phyloP scores from a whole-genome alignment of 2,888 invertebrate genomes.

The Agrotis puta region DNA sequence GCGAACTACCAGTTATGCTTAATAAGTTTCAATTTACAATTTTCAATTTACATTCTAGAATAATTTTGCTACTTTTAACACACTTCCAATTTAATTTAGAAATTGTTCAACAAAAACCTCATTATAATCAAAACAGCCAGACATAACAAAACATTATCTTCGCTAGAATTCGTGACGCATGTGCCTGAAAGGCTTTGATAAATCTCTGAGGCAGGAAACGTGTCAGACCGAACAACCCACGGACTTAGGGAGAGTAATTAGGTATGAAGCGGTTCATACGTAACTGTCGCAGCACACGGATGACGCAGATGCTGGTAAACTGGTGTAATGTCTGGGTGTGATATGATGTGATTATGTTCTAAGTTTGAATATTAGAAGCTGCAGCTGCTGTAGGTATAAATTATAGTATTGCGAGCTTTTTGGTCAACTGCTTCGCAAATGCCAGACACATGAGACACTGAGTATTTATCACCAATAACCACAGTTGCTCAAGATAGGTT shows the following conservation, averaged over 20 bases:
- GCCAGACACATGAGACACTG: no score
- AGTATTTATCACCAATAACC: no score
- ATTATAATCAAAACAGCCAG: conserved; percentile 1
- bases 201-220: conserved; percentile 8
- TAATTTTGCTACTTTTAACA: neutral
- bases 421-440: no score
- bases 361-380: neutral
- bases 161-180: conserved; percentile 25
- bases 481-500: no score
- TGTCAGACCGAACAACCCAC: conserved; percentile 27
- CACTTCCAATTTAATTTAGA: neutral
- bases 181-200: conserved; percentile 26
- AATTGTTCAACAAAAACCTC: neutral
- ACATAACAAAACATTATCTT: neutral
- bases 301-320: conserved; percentile 29
- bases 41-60: no score
- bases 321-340: neutral
- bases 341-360: neutral
- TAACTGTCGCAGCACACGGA: neutral
- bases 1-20: no score
- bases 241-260: conserved; percentile 22
- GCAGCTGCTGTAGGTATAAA: no score
- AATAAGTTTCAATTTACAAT: no score
- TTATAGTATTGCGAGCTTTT: neutral
- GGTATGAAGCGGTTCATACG: conserved; percentile 30